A percentile compares a stretch with the other conserved stretches of the same genome.
These are phyloP conservation scores for Andricus grossulariae DNA, from an alignment of 1,140 invertebrate genomes.

Conservation along the genomic window DNA sequence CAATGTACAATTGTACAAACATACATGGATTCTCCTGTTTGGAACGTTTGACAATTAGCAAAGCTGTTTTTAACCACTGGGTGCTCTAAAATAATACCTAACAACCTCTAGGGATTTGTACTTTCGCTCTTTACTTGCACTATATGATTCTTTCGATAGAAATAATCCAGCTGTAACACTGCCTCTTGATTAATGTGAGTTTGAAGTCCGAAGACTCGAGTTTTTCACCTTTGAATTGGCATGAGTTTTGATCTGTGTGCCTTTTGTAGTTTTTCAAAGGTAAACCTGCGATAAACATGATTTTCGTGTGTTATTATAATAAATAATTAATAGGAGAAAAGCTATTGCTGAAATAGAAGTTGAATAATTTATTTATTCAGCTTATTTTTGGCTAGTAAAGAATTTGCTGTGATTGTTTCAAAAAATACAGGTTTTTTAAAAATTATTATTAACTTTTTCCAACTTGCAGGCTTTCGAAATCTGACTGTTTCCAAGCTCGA, in stretches of 20 bases:
- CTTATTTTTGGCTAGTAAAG: too few relatives aligned
- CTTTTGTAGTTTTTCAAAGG: conserved; percentile 1
- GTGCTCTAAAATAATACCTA: background rate
- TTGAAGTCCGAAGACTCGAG: background rate
- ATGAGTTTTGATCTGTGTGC: conserved; percentile 10
- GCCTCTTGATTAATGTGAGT: background rate
- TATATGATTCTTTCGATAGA: background rate
- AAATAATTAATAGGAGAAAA: too few relatives aligned
- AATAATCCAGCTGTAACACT: background rate
- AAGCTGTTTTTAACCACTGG: conserved; percentile 17
- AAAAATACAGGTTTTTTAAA: too few relatives aligned
- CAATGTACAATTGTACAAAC: background rate
- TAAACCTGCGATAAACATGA: background rate
- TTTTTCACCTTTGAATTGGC: conserved; percentile 10
- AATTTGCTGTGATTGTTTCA: too few relatives aligned
- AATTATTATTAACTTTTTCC: too few relatives aligned
- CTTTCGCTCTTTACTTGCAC: conserved; percentile 8
- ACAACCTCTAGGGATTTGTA: background rate
- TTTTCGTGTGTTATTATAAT: too few relatives aligned
- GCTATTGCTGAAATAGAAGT: too few relatives aligned
- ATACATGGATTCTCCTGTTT: conserved; percentile 12
- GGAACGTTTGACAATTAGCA: background rate
- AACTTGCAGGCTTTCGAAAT: too few relatives aligned
- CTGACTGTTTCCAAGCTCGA: too few relatives aligned
- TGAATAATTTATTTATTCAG: too few relatives aligned